Base-by-base conservation (phyloP, 2,113 vertebrate species). In the Buteo buteo region DNA sequence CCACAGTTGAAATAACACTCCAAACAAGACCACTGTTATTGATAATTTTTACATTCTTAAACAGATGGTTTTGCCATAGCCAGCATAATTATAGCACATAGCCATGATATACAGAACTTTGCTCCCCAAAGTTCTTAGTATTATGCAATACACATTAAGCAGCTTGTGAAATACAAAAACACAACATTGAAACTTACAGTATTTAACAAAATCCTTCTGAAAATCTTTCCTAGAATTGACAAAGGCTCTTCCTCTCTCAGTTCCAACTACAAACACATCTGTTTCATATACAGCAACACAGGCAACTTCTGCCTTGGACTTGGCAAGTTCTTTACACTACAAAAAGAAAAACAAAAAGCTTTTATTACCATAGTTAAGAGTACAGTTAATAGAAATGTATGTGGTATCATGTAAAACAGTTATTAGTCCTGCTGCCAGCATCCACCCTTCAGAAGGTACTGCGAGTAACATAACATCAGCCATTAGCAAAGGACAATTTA, bases 261-360 rank as follows among this genome's bases (percentile, higher is more conserved):
- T 98, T 67, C 98, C 98, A 50, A 98, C 98, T 13, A 98, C 97
- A 93, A 98, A 98, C 42, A 98, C 97, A 3, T 98, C 98, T 50
- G 97, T 98, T 82, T 98, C 98, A 72, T 98, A 98, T 6, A 99
- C 98, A 15, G 97, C 98, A 11, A 99, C 97, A 55, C 98, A 99
- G 83, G 98, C 98, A 47, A 99, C 98, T 97, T 99, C 98, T 86
- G 98, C 98, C 77, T 98, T 98, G 85, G 98, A 98, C 94, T 98
- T 98, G 73, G 97, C 98, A 93, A 99, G 96, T 77, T 98, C 98
- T 87, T 98, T 98, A 96, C 98, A 98, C 98, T 99, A 65, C 8
- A 96, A 96, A 40, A 76, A 67, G 90, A 96, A 96, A 96, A 84
- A 44, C 76, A 96, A 78, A 71, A 96, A 29, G 32, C 13, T 93